phyloP scores from a whole-genome alignment of 2,113 vertebrate genomes.

The Ceyx cyanopectus region DNA sequence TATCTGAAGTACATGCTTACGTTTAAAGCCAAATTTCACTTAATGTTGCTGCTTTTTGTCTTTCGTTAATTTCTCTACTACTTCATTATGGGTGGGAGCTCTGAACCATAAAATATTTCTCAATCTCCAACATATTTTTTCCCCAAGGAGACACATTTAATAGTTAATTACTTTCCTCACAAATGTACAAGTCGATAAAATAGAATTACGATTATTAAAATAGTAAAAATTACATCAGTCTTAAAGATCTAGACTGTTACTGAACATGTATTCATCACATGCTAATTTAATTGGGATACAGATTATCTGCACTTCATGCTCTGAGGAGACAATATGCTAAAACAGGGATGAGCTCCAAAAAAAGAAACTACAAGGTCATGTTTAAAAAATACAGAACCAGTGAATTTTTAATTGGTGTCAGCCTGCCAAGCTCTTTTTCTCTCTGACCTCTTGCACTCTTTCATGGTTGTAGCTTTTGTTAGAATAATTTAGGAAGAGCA shows the following conservation, averaged over 20 bases:
- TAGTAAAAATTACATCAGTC: background rate
- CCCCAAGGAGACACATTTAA: background rate
- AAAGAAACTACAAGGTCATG: background rate
- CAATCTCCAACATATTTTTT: background rate
- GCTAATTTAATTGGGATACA: background rate
- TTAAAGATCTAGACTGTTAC: background rate
- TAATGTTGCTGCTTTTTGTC: background rate
- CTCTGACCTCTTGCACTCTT: background rate
- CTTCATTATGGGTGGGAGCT: background rate
- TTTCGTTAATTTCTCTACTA: background rate
- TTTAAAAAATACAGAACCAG: background rate
- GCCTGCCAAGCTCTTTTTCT: background rate
- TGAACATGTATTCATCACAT: background rate
- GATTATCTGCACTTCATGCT: background rate
- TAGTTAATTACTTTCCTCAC: conserved; percentile 57
- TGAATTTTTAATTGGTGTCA: background rate
- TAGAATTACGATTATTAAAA: conserved; percentile 38
- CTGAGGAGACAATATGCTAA: background rate
- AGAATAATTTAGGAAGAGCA: background rate
- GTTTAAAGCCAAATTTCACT: background rate
- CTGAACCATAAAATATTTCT: background rate
- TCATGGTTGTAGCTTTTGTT: background rate
- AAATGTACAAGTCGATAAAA: conserved; percentile 28
- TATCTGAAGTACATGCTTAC: background rate
- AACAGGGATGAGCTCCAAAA: background rate